Evolutionary conservation across 2,113 vertebrate species (phyloP), one percentile per base, ranked within the genome.

Genomic region (Sterrhoptilus dennistouni): DNA sequence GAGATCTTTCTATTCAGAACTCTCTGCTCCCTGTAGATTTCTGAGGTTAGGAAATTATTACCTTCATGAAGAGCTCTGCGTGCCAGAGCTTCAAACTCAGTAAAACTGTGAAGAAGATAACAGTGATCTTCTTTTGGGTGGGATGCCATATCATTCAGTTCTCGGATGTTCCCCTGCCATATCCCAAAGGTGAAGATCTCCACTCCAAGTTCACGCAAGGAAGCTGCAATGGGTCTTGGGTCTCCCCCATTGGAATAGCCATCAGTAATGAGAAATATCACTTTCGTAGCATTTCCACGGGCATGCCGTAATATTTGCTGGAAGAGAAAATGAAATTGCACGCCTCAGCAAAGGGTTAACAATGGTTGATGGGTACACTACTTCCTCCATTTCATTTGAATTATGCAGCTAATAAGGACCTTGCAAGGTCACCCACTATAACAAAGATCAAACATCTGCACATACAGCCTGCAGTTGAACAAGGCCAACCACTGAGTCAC

Each of bases 111-210:
- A 59, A 99, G 98, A 79, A 99, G 96, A 90, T 99, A 99, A 96
- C 99, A 99, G 87, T 99, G 99, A 70, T 99, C 99, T 65, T 99
- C 99, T 89, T 99, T 99, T 40, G 99, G 99, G 19, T 98, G 96
- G 2, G 99, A 99, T 49, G 99, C 99, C 99, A 99, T 99, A 95
- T 99, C 99, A 38, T 99, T 99, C 33, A 99, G 98, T 68, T 99
- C 99, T 71, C 98, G 97, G 84, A 99, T 99, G 93, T 99, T 99
- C 3, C 99, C 99, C 94, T 99, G 99, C 99, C 99, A 99, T 97
- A 99, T 99, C 47, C 99, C 99, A 66, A 99, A 97, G 2, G 99
- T 99, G 97, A 99, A 99, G 97, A 99, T 99, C 97, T 99, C 99
- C 45, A 99, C 99, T 25, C 99, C 99, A 33, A 98, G 98, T 36